A percentile compares a stretch with the other conserved stretches of the same genome.
Evolutionary conservation across 2,888 invertebrate species (phyloP).

Genomic region (Taphrorychus bicolor): DNA sequence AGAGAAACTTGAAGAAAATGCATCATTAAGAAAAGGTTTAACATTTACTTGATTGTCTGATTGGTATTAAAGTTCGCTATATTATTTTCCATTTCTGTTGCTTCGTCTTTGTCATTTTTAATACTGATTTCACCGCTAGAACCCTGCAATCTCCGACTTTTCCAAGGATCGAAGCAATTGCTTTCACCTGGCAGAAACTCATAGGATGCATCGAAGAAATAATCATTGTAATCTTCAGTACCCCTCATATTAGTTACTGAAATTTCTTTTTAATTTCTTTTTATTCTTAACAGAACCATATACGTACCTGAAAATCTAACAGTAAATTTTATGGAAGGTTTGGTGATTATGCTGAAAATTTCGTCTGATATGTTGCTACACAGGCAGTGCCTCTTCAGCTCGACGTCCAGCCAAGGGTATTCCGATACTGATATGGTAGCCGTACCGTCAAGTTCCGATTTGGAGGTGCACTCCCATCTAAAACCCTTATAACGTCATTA

Average conservation of each 20-base stretch:
- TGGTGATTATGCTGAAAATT: constrained; percentile 69
- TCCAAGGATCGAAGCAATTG: constrained; percentile 71
- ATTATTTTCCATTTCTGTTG: constrained; percentile 58
- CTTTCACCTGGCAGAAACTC: constrained; percentile 70
- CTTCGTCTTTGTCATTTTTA: constrained; percentile 63
- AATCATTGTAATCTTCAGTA: constrained; percentile 80
- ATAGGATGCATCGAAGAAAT: constrained; percentile 78
- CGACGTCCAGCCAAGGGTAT: constrained; percentile 71
- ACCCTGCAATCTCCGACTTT: constrained; percentile 70
- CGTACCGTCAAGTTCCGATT: constrained; percentile 48
- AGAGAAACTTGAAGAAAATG: not conserved
- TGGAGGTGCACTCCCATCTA: constrained; percentile 70
- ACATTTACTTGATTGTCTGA: constrained; percentile 52
- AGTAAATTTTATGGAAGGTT: constrained; percentile 74
- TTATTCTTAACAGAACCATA: not conserved
- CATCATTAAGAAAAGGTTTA: no score
- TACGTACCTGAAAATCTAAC: constrained; percentile 65
- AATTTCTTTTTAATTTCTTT: not conserved
- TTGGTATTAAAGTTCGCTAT: constrained; percentile 64
- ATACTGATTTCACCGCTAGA: constrained; percentile 77
- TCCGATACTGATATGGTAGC: constrained; percentile 65
- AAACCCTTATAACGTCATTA: not conserved
- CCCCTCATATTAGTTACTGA: constrained; percentile 79
- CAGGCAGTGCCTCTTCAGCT: constrained; percentile 74
- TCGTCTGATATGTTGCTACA: constrained; percentile 72